Evolutionary conservation across 2,888 invertebrate genomes (phyloP), one percentile per base, ranked within the genome.

Genomic region (Dicyrtomina minuta): DNA sequence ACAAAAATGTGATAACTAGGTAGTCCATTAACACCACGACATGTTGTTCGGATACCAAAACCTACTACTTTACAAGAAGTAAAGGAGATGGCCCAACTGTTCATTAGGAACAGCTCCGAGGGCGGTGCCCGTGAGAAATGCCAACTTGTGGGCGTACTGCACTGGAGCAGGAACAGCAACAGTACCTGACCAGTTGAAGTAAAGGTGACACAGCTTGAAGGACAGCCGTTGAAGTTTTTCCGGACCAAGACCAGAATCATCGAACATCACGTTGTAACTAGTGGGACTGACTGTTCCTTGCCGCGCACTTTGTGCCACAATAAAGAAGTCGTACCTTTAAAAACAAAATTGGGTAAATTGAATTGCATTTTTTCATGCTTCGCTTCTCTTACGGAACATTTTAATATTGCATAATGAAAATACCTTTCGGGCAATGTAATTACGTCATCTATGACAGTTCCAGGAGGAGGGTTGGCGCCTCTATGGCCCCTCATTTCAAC

Each of bases 201-300:
- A 97, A 84, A 96, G 84, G 79, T 96, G 96, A 0, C 85, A 85
- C 80, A 96, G 81, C 81, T 95, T 96, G 82, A 91, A 96, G 0
- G 94, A 89, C 10, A 97, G 81, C 15, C 89, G 83, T 81, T 97
- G 96, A 24, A 95, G 81, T 65, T 86, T 86, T 75, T 95, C 92
- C 0, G 92, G 88, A 6, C 82, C 81, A 0, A 92, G 81, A 0
- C 88, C 88, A 6, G 87, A 84, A 0, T 83, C 87, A 77, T 96
- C 93, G 8, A 86, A 85, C 2, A 97, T 86, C 0, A 97, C 88
- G 78, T 93, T 96, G 84, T 93, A 97, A 0, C 89, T 88, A 0
- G 96, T 94, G 0, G 97, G 97, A 0, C 92, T 87, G 0, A 96
- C 95, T 0, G 96, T 94, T 0, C 96, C 96, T 75, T 94, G 92